phyloP scores from a whole-genome alignment of 2,888 invertebrate species.

The Allacma fusca region DNA sequence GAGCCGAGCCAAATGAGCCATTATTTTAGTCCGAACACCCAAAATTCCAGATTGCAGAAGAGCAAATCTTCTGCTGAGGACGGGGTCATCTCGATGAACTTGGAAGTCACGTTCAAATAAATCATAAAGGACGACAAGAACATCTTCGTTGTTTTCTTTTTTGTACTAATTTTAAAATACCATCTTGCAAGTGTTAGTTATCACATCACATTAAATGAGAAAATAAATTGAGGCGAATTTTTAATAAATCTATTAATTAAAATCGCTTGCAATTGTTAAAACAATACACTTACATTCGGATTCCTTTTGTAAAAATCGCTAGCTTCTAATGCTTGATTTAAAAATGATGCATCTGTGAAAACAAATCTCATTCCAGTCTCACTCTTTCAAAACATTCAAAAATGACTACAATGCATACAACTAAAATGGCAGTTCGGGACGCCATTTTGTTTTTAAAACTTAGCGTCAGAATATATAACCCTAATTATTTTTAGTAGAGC shows the following conservation, averaged over 20 bases:
- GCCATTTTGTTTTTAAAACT: too few relatives aligned
- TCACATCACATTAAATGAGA: neutral
- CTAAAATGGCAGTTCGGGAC: too few relatives aligned
- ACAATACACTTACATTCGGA: conserved; percentile 38
- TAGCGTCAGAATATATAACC: neutral
- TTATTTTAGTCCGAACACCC: conserved; percentile 51
- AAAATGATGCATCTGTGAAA: conserved; percentile 45
- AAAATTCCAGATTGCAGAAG: conserved; percentile 49
- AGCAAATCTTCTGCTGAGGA: conserved; percentile 44
- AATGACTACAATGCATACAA: neutral
- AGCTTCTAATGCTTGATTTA: conserved; percentile 53
- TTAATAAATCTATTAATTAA: too few relatives aligned
- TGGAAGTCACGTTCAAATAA: conserved; percentile 55
- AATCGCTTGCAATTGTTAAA: too few relatives aligned
- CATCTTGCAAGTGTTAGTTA: too few relatives aligned
- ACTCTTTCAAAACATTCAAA: neutral
- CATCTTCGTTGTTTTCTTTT: conserved; percentile 48
- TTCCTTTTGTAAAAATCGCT: conserved; percentile 49
- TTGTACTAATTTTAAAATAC: too few relatives aligned
- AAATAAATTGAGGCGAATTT: too few relatives aligned
- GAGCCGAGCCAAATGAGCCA: conserved; percentile 56
- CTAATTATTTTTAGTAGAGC: too few relatives aligned
- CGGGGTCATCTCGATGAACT: conserved; percentile 46
- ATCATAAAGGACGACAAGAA: conserved; percentile 55
- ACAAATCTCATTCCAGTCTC: too few relatives aligned